Base-by-base conservation (phyloP, 1,140 invertebrate genomes). In the Pissodes strobi region DNA sequence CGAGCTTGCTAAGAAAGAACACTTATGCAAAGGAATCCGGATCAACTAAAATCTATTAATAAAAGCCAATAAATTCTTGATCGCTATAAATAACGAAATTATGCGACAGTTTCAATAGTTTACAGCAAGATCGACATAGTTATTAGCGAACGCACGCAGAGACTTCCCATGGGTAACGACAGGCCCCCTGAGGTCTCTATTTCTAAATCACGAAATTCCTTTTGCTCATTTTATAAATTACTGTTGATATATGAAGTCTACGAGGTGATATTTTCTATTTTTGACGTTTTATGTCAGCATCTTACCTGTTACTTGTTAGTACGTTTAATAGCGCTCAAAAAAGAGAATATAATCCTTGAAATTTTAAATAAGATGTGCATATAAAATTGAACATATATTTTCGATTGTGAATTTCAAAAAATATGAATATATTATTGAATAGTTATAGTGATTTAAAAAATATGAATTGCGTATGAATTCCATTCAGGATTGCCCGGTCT, bases 151-250 rank as follows among this genome's bases (percentile, higher is more conserved):
- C 17, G n/a, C 58, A 51, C 22, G 58, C 48, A 19, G 58, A 2
- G 60, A 25, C 59, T 51, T 51, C 59, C 59, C 59, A 52, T 53
- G 48, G 38, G 57, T 34, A 49, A 23, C 27, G 48, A 51, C 22
- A 41, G 37, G 22, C 60, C 60, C 49, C 60, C 38, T 17, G 34
- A 15, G 18, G 51, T 10, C 45, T 22, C 38, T 43, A 56, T 56
- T 55, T 55, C 60, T 63, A 63, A 63, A 63, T 63, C 59, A 52
- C 59, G 13, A 63, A 63, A 63, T 63, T 63, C 60, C 49, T 61
- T 38, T 21, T 9, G 48, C n/a, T 30, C 15, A 23, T 52, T 52
- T 22, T 23, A 34, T 52, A 52, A 52, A 52, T 52, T 52, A 9
- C 25, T 30, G 17, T 52, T 30, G 25, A 52, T 30, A 9, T 52